Conservation (phyloP, 2,113 vertebrate genomes). For the Dendropsophus ebraccatus region DNA sequence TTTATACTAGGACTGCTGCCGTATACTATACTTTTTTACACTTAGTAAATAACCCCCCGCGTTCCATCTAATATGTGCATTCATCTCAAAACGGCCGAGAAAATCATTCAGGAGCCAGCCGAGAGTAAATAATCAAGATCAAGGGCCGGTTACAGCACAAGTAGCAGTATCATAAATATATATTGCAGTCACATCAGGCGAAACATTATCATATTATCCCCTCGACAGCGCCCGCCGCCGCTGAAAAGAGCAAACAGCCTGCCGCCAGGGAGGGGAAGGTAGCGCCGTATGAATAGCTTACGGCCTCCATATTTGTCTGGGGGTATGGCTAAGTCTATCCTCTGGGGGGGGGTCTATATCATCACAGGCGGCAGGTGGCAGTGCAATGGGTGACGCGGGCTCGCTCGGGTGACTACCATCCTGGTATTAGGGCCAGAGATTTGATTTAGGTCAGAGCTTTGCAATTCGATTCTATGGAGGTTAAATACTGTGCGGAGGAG, state of each 20-base stretch:
- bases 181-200: slow-evolving; percentile 10
- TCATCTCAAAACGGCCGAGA: too few species aligned
- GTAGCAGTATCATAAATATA: slow-evolving; percentile 29
- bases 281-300: background rate
- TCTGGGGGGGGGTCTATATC: background rate
- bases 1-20: too few species aligned
- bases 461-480: background rate
- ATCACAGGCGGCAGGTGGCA: background rate
- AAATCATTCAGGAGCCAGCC: background rate
- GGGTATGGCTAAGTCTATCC: too few species aligned
- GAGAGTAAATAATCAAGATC: slow-evolving; percentile 31
- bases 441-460: background rate
- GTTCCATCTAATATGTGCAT: background rate
- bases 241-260: background rate
- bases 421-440: background rate
- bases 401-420: background rate
- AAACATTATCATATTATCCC: slow-evolving; percentile 35
- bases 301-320: background rate
- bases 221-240: slow-evolving; percentile 5
- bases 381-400: background rate
- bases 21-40: too few species aligned
- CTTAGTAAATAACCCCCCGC: too few species aligned
- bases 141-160: background rate
- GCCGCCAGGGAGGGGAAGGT: background rate
- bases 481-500: background rate